Evolutionary conservation across 1,140 invertebrate species (phyloP), one percentile per base, ranked within the genome.

Genomic region (Agrypnia vestita): DNA sequence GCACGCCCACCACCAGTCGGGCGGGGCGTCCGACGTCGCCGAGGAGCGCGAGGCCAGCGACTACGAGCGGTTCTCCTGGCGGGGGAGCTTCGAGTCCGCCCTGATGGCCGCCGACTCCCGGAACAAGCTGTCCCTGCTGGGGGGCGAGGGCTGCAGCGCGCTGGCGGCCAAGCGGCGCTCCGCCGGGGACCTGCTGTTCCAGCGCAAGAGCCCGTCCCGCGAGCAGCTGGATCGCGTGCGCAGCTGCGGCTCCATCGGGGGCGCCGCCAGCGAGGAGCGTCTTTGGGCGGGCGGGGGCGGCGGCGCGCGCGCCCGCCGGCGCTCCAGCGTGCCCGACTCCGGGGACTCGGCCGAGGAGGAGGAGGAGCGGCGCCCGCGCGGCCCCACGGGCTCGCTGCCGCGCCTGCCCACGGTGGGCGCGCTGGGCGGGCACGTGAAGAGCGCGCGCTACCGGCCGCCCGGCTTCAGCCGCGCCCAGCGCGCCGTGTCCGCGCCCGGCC

Each of bases 81-180:
- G 95, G 78, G 95, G 95, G 72, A 96, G 95, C 87, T 97, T 97
- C 87, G 96, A 97, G 85, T 96, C 95, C 4, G 95, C 96, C 10
- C 87, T 97, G 47, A 92, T 96, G 86, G 95, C 95, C 12, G 92
- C 92, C 35, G 95, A 96, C 85, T 96, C 95, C 0, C 90, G 95
- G 74, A 95, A 94, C 12, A 95, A 94, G 81, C 87, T 96, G 43
- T 93, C 94, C 62, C 89, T 95, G 56, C 87, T 93, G 25, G 93
- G 94, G 19, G 91, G 91, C 55, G 94, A 95, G 85, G 92, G 91
- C 84, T 91, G 91, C 44, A 92, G 91, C 81, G 92, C 92, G 51
- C 87, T 93, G 79, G 93, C 93, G 0, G 94, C 94, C 35, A 93
- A 95, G 86, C 89, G 95, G 75, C 91, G 95, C 43, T 95, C 94